Conservation (phyloP, 2,797 vertebrate species). For the Eidolon dupreanum region DNA sequence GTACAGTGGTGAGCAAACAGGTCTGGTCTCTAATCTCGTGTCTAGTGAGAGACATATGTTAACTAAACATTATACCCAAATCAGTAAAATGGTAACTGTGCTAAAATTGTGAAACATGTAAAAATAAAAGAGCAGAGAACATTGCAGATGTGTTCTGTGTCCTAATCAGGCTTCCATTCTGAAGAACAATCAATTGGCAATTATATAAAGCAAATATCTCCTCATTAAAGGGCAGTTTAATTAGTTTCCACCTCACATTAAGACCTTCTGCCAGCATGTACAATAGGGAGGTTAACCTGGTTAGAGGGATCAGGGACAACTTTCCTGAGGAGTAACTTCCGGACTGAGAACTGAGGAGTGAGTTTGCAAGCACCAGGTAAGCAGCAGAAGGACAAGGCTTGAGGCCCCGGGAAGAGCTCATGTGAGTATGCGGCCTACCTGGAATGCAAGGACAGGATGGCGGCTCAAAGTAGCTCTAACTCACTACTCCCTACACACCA, state of each 20-base stretch:
- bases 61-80: background rate
- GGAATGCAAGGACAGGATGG: background rate
- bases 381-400: background rate
- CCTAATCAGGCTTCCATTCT: background rate
- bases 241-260: background rate
- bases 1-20: background rate
- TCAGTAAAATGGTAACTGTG: background rate
- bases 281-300: background rate
- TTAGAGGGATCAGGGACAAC: background rate
- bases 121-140: background rate
- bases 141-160: background rate
- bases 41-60: background rate
- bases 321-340: background rate
- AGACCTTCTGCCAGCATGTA: background rate
- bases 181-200: background rate
- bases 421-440: background rate
- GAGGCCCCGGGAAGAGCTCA: too few relatives aligned
- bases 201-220: background rate
- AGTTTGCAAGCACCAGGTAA: background rate
- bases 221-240: background rate
- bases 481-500: fast-evolving
- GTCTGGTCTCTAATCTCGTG: background rate
- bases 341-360: background rate
- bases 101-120: background rate
- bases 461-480: fast-evolving